Conservation (phyloP, 1,140 invertebrate species). For the Tachypleus tridentatus region DNA sequence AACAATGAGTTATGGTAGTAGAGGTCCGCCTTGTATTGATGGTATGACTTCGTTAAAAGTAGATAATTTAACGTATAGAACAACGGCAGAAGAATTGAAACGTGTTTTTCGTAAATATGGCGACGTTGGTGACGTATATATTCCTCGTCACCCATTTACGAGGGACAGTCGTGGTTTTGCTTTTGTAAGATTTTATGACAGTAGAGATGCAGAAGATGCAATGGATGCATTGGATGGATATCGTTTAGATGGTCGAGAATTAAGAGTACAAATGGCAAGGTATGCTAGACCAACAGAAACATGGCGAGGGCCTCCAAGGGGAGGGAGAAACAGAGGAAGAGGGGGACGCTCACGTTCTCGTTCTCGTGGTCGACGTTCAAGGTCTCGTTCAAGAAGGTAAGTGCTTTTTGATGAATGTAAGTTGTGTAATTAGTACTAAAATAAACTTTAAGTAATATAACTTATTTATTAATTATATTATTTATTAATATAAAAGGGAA, state of each 20-base stretch:
- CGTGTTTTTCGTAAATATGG: constrained; percentile 92
- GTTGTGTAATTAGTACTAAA: no score
- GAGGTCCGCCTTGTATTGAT: constrained; percentile 70
- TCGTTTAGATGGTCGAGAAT: constrained; percentile 85
- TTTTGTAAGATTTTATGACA: constrained; percentile 90
- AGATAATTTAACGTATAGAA: constrained; percentile 93
- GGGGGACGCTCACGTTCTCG: background rate
- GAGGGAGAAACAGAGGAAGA: background rate
- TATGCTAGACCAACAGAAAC: constrained; percentile 63
- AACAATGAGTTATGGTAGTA: background rate
- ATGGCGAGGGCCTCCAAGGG: background rate
- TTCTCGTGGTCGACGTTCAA: background rate
- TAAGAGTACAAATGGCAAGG: constrained; percentile 89
- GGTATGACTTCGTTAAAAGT: constrained; percentile 96
- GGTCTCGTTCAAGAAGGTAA: background rate
- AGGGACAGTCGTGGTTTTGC: constrained; percentile 91
- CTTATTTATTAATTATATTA: no score
- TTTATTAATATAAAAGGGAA: no score
- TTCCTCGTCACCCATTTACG: constrained; percentile 89
- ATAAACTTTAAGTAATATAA: no score
- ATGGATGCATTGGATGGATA: constrained; percentile 89
- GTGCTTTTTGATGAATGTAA: no score
- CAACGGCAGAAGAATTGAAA: constrained; percentile 84
- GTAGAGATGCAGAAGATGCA: constrained; percentile 83
- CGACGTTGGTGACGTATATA: constrained; percentile 95